These are phyloP conservation scores for Nothobranchius kuhntae DNA, from an alignment of 2,113 vertebrate genomes.

Conservation along the genomic window DNA sequence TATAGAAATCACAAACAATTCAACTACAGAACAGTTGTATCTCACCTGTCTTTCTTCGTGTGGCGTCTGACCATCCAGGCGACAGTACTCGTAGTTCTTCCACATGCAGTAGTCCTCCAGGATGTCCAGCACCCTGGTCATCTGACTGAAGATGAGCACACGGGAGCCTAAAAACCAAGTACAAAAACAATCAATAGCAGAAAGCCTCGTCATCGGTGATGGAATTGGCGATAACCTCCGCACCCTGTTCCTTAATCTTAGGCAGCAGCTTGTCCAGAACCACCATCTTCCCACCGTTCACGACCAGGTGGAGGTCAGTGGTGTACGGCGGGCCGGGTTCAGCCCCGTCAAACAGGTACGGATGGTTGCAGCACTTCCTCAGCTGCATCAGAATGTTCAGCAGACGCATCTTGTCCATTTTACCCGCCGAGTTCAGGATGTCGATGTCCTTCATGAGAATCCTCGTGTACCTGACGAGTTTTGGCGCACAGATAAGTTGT, in stretches of 20 bases:
- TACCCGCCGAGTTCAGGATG: constrained; percentile 94
- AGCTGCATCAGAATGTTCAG: constrained; percentile 97
- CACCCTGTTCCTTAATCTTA: constrained; percentile 93
- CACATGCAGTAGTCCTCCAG: constrained; percentile 99
- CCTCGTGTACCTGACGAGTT: constrained; percentile 87
- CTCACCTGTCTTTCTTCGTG: constrained; percentile 96
- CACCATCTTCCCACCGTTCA: constrained; percentile 97
- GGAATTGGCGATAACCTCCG: not conserved
- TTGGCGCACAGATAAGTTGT: not conserved
- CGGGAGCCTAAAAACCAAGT: constrained; percentile 83
- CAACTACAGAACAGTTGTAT: not conserved
- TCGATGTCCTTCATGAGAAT: constrained; percentile 99
- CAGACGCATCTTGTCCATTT: constrained; percentile 97
- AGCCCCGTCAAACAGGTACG: constrained; percentile 95
- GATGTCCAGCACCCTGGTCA: constrained; percentile 97
- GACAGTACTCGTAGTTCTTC: constrained; percentile 93
- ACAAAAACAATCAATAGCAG: not conserved
- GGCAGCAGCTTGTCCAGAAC: constrained; percentile 95
- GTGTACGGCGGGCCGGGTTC: constrained; percentile 97
- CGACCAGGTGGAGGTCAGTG: constrained; percentile 94
- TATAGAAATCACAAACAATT: not conserved
- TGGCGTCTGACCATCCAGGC: constrained; percentile 94
- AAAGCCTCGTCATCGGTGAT: no score
- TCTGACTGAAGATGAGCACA: constrained; percentile 97
- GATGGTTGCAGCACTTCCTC: constrained; percentile 96